Evolutionary conservation across 2,888 invertebrate genomes (phyloP).

Genomic region (Holacanthella duospinosa): DNA sequence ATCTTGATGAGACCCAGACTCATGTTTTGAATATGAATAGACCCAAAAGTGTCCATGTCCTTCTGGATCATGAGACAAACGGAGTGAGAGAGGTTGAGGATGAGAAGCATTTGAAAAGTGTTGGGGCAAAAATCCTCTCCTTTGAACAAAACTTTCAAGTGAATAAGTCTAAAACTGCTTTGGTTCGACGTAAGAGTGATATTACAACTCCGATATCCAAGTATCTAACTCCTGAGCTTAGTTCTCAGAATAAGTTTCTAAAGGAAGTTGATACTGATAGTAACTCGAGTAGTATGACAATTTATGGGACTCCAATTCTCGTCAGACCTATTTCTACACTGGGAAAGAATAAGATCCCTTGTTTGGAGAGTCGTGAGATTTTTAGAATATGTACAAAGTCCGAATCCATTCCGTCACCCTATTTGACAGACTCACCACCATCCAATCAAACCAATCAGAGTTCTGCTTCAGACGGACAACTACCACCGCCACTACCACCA

Average conservation of each 20-base stretch:
- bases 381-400: conserved; percentile 29
- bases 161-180: conserved; percentile 24
- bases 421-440: conserved; percentile 2
- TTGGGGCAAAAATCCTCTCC: conserved; percentile 9
- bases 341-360: conserved; percentile 23
- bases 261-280: conserved; percentile 1
- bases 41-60: neutral
- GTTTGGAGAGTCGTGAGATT: conserved; percentile 35
- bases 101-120: neutral
- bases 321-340: conserved; percentile 1
- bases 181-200: conserved; percentile 35
- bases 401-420: neutral
- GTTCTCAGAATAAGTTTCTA: neutral
- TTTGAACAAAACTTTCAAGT: conserved; percentile 22
- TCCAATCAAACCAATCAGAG: neutral
- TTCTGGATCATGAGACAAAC: neutral
- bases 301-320: neutral
- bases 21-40: neutral
- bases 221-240: too few species aligned
- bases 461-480: neutral
- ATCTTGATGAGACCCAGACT: conserved; percentile 30
- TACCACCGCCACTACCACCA: conserved; percentile 16
- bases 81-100: neutral
- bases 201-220: conserved; percentile 30
- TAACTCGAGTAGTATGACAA: conserved; percentile 3